Conservation (phyloP, 1,140 invertebrate species). For the Ips nitidus region DNA sequence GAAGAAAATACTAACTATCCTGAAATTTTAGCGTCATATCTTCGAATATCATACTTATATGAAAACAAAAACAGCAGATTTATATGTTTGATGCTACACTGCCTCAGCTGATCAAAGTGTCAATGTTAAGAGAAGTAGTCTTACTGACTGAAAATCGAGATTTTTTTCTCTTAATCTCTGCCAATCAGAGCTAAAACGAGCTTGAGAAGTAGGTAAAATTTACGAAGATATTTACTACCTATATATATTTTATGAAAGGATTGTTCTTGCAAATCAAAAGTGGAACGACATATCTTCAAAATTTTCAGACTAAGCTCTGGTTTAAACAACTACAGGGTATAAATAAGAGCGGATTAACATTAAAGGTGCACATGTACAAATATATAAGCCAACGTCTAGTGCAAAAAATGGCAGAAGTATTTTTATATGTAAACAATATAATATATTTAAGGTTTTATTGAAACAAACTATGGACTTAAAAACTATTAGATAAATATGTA, state of each 20-base stretch:
- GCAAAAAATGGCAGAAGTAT: conserved; percentile 11
- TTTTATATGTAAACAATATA: conserved; percentile 14
- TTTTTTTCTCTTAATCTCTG: neutral
- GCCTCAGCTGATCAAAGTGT: conserved; percentile 12
- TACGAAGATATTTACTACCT: neutral
- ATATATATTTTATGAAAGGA: neutral
- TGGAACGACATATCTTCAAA: conserved; percentile 13
- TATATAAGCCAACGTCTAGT: conserved; percentile 1
- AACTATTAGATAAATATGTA: no score
- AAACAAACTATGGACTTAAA: neutral
- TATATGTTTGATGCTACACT: conserved; percentile 8
- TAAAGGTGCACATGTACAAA: conserved; percentile 6
- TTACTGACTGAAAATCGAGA: neutral
- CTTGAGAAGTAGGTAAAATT: neutral
- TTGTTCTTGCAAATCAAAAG: neutral
- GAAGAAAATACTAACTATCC: no score
- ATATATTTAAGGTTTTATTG: neutral
- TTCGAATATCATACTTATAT: no score
- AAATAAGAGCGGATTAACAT: conserved; percentile 14
- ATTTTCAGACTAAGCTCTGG: conserved; percentile 5
- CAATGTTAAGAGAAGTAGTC: conserved; percentile 6
- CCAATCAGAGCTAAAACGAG: conserved; percentile 7
- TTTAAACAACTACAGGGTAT: conserved; percentile 26
- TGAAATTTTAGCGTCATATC: no score
- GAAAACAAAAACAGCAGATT: no score